Conservation (phyloP, 2,113 vertebrate species). For the Corvus cornix region DNA sequence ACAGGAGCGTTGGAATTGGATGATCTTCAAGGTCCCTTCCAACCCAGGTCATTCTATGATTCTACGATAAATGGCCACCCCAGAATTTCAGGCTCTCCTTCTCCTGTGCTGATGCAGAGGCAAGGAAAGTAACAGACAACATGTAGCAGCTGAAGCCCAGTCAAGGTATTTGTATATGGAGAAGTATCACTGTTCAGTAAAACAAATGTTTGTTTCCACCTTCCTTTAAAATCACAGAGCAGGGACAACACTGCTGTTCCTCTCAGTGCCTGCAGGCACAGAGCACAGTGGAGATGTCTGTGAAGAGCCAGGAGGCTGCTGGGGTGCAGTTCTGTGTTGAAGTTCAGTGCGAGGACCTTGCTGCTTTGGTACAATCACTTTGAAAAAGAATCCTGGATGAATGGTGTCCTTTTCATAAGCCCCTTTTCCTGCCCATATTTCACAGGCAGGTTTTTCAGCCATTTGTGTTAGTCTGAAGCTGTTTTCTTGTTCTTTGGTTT, state of each 20-base stretch:
- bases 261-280: not conserved
- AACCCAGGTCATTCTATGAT: not conserved
- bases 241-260: not conserved
- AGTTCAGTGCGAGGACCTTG: rapidly evolving
- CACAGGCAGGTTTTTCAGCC: not conserved
- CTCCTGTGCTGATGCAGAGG: not conserved
- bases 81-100: not conserved
- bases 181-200: not conserved
- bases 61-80: not conserved
- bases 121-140: not conserved
- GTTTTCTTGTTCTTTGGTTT: not conserved
- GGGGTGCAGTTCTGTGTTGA: not conserved
- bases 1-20: not conserved
- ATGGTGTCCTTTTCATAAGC: not conserved
- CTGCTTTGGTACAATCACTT: not conserved
- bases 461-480: not conserved
- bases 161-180: not conserved
- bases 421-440: not conserved
- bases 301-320: not conserved
- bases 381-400: not conserved
- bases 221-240: not conserved
- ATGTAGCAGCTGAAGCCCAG: not conserved
- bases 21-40: not conserved
- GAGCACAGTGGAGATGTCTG: rapidly evolving
- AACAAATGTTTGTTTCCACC: not conserved